Percentiles rank a stretch among this genome's conserved stretches.
phyloP scores from a whole-genome alignment of 2,888 invertebrate genomes.

The Tridacna crocea region DNA sequence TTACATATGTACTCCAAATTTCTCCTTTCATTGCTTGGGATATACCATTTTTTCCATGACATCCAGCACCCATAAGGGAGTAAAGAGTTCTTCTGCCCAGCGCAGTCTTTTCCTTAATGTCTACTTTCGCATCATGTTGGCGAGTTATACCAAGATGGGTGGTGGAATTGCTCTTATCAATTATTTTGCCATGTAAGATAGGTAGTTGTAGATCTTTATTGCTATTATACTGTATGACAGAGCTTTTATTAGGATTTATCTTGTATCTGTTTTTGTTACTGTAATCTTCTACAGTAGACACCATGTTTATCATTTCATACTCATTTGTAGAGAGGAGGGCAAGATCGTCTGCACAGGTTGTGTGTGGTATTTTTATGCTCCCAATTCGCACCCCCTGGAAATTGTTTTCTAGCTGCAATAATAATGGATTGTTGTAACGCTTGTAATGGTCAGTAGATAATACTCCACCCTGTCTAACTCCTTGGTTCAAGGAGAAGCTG shows the following conservation, averaged over 20 bases:
- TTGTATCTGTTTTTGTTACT: background rate
- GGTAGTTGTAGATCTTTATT: background rate
- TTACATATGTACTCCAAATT: background rate
- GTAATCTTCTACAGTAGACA: background rate
- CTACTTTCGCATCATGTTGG: too few relatives aligned
- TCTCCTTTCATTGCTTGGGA: background rate
- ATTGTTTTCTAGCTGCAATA: slow-evolving; percentile 1
- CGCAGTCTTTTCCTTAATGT: background rate
- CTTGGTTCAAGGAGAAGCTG: slow-evolving; percentile 5
- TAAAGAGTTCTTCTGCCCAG: background rate
- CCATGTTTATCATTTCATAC: slow-evolving; percentile 1
- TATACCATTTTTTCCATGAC: too few relatives aligned
- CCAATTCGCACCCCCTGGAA: slow-evolving; percentile 17
- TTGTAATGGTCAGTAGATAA: slow-evolving; percentile 27
- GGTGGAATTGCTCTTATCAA: background rate
- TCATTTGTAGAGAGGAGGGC: background rate
- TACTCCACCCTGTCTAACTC: slow-evolving; percentile 36
- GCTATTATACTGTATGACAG: background rate
- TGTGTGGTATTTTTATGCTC: slow-evolving; percentile 11
- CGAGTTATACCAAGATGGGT: too few relatives aligned
- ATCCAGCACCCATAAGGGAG: too few relatives aligned
- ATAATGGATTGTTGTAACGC: slow-evolving; percentile 10
- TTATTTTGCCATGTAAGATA: too few relatives aligned
- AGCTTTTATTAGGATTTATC: background rate
- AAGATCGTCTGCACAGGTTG: slow-evolving; percentile 29